phyloP scores from a whole-genome alignment of 2,888 invertebrate species.

The Stenodera caucasica region DNA sequence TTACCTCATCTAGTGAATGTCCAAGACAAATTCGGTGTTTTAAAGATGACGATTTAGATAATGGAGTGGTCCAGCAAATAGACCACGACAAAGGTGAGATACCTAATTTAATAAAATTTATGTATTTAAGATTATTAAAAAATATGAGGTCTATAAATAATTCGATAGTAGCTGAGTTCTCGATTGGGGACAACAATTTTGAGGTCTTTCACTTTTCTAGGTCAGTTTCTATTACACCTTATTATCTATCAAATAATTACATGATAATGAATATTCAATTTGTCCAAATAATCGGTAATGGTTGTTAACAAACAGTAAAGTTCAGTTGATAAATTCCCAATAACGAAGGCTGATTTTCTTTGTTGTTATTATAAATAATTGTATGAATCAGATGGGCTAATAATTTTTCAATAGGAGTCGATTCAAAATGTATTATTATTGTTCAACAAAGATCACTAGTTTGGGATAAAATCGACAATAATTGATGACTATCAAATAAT shows the following conservation, averaged over 20 bases:
- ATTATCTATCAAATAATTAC: not conserved
- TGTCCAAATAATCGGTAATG: not conserved
- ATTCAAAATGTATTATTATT: too few species aligned
- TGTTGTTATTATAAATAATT: too few species aligned
- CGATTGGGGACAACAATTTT: not conserved
- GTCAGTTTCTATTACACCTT: not conserved
- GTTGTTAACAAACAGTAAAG: not conserved
- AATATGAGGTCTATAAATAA: too few species aligned
- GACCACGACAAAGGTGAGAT: not conserved
- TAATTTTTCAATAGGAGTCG: too few species aligned
- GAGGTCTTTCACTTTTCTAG: slow-evolving; percentile 7
- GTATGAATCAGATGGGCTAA: too few species aligned
- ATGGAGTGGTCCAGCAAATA: not conserved
- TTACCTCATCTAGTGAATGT: slow-evolving; percentile 49
- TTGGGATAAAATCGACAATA: not conserved
- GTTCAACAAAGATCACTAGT: too few species aligned
- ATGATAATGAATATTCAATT: not conserved
- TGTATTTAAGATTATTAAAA: too few species aligned
- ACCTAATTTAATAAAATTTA: not conserved
- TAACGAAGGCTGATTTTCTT: not conserved
- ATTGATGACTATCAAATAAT: not conserved
- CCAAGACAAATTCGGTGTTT: slow-evolving; percentile 17
- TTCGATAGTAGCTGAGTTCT: too few species aligned
- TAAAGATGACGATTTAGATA: slow-evolving; percentile 5
- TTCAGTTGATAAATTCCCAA: not conserved